Evolutionary conservation across 2,113 vertebrate genomes (phyloP).

Genomic region (Antigone vipio): DNA sequence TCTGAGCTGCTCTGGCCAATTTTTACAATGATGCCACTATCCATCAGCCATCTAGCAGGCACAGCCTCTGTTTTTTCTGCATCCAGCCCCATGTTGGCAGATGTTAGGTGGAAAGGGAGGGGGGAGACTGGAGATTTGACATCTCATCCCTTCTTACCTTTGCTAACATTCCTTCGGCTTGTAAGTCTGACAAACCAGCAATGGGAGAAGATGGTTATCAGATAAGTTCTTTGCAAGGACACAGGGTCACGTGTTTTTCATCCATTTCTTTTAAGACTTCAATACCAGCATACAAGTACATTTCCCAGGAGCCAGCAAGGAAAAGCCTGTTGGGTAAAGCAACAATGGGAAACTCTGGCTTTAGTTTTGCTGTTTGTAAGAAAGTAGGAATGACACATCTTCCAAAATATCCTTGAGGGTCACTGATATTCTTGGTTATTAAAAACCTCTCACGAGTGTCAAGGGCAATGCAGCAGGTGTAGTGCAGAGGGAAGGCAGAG

Average conservation of each 20-base stretch:
- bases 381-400: neutral
- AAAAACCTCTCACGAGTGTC: neutral
- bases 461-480: neutral
- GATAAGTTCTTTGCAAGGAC: constrained; percentile 14
- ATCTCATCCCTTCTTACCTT: constrained; percentile 28
- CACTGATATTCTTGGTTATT: neutral
- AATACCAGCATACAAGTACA: neutral
- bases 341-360: neutral
- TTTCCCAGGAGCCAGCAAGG: neutral
- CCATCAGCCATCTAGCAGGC: constrained; percentile 56
- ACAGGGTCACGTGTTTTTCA: neutral
- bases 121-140: neutral
- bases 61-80: constrained; percentile 1
- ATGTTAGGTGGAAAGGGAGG: constrained; percentile 30
- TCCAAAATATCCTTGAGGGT: neutral
- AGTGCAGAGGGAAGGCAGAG: neutral
- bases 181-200: constrained; percentile 32
- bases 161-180: constrained; percentile 58
- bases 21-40: constrained; percentile 53
- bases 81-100: constrained; percentile 33
- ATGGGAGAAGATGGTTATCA: constrained; percentile 18
- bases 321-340: neutral
- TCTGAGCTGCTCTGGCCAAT: constrained; percentile 31
- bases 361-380: neutral
- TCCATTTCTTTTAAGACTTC: neutral